phyloP scores from a whole-genome alignment of 2,888 invertebrate species.

The Bursaphelenchus okinawaensis region DNA sequence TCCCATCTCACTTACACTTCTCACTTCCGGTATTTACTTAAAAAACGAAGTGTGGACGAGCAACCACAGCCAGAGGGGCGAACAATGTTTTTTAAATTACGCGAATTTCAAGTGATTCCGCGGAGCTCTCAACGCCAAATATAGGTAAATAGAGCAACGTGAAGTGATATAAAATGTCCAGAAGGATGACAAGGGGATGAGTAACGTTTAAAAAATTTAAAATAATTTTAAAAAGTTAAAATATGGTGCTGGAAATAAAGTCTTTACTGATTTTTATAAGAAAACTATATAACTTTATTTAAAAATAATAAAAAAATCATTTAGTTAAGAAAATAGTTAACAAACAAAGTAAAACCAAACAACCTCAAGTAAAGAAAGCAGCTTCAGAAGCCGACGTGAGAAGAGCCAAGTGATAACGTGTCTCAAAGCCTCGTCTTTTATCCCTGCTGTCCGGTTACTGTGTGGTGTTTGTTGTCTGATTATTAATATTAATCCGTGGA shows the following conservation, averaged over 20 bases:
- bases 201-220: no score
- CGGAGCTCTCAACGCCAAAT: background rate
- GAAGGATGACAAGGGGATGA: no score
- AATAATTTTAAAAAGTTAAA: no score
- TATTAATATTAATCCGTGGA: background rate
- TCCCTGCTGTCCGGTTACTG: background rate
- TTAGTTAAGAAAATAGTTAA: no score
- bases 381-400: background rate
- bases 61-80: background rate
- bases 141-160: background rate
- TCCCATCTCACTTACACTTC: background rate
- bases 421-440: background rate
- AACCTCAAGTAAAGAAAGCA: background rate
- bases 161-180: no score
- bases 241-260: no score
- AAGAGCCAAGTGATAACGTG: background rate
- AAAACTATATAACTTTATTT: no score
- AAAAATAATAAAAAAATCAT: no score
- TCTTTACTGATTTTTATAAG: no score
- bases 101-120: background rate
- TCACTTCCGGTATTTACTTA: background rate
- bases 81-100: no score
- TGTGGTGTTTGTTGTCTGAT: background rate
- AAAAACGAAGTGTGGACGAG: background rate
- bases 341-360: background rate